Percentiles rank a stretch among this genome's conserved stretches.
Evolutionary conservation across 1,140 invertebrate genomes (phyloP).

Genomic region (Apocrypta bakeri): DNA sequence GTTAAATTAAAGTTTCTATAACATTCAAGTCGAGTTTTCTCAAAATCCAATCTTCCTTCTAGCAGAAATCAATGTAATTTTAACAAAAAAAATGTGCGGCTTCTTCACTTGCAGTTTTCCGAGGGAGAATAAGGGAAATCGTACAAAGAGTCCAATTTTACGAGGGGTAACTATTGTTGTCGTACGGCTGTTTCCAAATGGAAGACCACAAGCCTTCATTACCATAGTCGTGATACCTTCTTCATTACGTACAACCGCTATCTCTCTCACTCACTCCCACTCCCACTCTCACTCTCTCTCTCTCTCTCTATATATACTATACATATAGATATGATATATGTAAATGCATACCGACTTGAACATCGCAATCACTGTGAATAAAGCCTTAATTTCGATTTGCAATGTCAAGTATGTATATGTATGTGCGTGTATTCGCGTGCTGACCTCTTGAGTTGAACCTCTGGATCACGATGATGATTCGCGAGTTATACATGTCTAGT

Average conservation of each 20-base stretch:
- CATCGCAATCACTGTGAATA: background rate
- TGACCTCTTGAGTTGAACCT: background rate
- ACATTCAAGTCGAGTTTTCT: too few species aligned
- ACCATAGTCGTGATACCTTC: conserved; percentile 6
- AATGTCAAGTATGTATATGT: background rate
- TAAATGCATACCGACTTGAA: background rate
- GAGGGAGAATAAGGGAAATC: too few species aligned
- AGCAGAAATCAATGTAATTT: too few species aligned
- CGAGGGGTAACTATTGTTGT: background rate
- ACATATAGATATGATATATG: background rate
- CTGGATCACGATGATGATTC: background rate
- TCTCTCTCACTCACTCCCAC: too few species aligned
- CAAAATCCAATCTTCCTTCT: too few species aligned
- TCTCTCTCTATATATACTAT: too few species aligned
- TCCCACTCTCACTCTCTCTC: too few species aligned
- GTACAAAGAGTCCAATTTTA: background rate
- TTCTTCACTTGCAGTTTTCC: too few species aligned
- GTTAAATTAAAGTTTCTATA: too few species aligned
- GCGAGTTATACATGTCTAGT: background rate
- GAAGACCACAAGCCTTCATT: background rate
- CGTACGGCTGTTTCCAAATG: too few species aligned
- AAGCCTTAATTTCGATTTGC: conserved; percentile 2
- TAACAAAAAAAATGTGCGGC: too few species aligned
- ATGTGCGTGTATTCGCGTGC: too few species aligned
- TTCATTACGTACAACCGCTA: background rate